Evolutionary conservation across 1,140 invertebrate species (phyloP).

Genomic region (Globodera rostochiensis): DNA sequence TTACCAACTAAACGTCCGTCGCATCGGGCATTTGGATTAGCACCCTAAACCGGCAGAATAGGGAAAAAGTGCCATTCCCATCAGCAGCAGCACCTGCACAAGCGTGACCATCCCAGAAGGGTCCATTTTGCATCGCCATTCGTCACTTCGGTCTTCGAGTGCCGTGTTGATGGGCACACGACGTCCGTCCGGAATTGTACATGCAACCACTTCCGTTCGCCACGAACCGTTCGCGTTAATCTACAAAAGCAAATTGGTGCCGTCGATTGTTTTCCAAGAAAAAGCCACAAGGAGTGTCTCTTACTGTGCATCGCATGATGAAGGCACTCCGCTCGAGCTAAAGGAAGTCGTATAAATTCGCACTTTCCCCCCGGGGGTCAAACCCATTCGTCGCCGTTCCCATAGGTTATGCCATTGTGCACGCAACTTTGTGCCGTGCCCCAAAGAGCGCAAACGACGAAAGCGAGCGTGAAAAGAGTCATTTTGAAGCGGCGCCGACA

Average conservation of each 20-base stretch:
- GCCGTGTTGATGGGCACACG: slow-evolving; percentile 35
- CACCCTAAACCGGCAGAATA: slow-evolving; percentile 15
- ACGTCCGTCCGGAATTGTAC: slow-evolving; percentile 39
- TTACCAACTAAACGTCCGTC: slow-evolving; percentile 48
- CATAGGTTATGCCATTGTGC: slow-evolving; percentile 47
- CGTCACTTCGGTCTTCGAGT: slow-evolving; percentile 40
- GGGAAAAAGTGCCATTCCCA: neutral
- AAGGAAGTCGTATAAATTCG: neutral
- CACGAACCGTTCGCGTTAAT: slow-evolving; percentile 48
- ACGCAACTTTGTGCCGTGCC: slow-evolving; percentile 19
- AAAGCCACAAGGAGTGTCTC: neutral
- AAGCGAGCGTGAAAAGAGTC: slow-evolving; percentile 8
- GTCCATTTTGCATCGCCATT: slow-evolving; percentile 49
- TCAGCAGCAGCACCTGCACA: slow-evolving; percentile 11
- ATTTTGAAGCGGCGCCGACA: neutral
- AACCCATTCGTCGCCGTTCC: slow-evolving; percentile 57
- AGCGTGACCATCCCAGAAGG: slow-evolving; percentile 45
- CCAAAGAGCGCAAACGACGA: slow-evolving; percentile 13
- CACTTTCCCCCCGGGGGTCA: neutral
- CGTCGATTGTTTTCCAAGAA: neutral
- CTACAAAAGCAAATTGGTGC: slow-evolving; percentile 2
- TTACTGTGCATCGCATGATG: slow-evolving; percentile 52
- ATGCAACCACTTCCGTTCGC: slow-evolving; percentile 54
- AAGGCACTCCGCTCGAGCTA: slow-evolving; percentile 49
- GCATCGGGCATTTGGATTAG: slow-evolving; percentile 54